phyloP scores from a whole-genome alignment of 2,888 invertebrate genomes.

The Campaea margaritaria region DNA sequence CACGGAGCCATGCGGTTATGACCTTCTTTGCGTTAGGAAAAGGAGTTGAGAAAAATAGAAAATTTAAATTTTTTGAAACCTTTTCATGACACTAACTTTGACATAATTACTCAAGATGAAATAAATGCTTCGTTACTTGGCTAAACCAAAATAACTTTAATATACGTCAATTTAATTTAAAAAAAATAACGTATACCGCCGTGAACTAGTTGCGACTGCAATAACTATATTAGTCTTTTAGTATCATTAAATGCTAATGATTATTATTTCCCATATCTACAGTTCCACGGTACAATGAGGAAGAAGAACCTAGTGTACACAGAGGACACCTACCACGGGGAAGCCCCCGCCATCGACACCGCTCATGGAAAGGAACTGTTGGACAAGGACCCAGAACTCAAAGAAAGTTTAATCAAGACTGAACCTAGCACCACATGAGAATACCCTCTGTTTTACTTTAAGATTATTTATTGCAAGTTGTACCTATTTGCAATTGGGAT shows the following conservation, averaged over 20 bases:
- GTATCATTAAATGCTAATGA: too few relatives aligned
- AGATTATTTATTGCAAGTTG: constrained; percentile 5
- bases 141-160: too few relatives aligned
- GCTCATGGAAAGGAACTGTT: constrained; percentile 76
- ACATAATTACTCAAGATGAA: too few relatives aligned
- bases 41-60: too few relatives aligned
- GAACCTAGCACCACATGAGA: constrained; percentile 17
- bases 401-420: constrained; percentile 41
- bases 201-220: neutral
- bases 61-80: too few relatives aligned
- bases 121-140: too few relatives aligned
- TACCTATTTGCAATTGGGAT: constrained; percentile 7
- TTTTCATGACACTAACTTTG: too few relatives aligned
- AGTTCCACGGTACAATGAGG: constrained; percentile 89
- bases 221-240: neutral
- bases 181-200: too few relatives aligned
- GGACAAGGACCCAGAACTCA: constrained; percentile 60
- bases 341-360: constrained; percentile 75
- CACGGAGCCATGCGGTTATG: constrained; percentile 20
- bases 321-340: constrained; percentile 88
- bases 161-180: too few relatives aligned
- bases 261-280: constrained; percentile 42
- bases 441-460: neutral
- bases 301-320: constrained; percentile 87
- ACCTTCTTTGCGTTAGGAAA: constrained; percentile 13